phyloP scores from a whole-genome alignment of 2,888 invertebrate species.

The Napeogenes sylphis region DNA sequence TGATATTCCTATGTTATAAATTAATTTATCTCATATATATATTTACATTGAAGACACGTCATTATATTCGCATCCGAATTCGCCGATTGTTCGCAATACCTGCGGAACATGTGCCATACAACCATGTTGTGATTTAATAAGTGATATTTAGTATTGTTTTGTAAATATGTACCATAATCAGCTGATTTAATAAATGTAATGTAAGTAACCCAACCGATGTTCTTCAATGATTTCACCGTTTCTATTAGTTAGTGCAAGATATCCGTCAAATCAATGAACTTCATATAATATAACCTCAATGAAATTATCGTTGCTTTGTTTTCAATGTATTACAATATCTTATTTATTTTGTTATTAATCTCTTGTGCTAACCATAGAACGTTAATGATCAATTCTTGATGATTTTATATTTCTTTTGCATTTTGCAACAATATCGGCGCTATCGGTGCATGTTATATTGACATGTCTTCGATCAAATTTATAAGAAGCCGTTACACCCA shows the following conservation, averaged over 20 bases:
- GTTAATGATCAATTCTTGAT: constrained; percentile 32
- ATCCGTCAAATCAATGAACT: constrained; percentile 31
- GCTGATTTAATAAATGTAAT: constrained; percentile 60
- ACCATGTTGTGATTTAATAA: constrained; percentile 76
- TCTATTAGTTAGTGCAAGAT: constrained; percentile 45
- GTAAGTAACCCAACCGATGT: constrained; percentile 54
- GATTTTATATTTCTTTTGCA: constrained; percentile 38
- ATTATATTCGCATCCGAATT: constrained; percentile 31
- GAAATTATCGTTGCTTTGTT: constrained; percentile 32
- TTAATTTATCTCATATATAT: constrained; percentile 36
- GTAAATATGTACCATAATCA: constrained; percentile 76
- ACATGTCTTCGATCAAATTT: constrained; percentile 67
- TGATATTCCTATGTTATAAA: constrained; percentile 63
- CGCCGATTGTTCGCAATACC: constrained; percentile 50
- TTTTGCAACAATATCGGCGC: constrained; percentile 38
- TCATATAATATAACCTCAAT: constrained; percentile 24
- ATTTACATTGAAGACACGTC: constrained; percentile 67
- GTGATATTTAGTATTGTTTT: constrained; percentile 76
- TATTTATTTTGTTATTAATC: constrained; percentile 21
- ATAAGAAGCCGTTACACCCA: constrained; percentile 40
- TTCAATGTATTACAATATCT: constrained; percentile 18
- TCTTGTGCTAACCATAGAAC: constrained; percentile 41
- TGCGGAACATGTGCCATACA: constrained; percentile 74
- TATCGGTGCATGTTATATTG: constrained; percentile 40
- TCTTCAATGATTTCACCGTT: constrained; percentile 50